A percentile compares a stretch with the other conserved stretches of the same genome.
Conservation (phyloP, 2,113 vertebrate species). For the Notarius lentiginosus region DNA sequence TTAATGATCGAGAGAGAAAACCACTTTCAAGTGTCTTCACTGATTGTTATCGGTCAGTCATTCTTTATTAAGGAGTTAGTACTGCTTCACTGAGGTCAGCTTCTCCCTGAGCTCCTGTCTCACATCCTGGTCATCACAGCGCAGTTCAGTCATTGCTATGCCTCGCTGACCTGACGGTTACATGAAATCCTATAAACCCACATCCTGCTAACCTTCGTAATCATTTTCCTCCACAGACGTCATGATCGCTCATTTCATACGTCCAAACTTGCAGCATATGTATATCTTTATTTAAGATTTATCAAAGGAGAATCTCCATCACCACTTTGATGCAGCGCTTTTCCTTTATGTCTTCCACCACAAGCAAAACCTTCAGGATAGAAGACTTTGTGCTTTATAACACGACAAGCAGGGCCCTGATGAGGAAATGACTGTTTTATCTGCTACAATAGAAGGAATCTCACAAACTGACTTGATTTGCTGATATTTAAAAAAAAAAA, state of each 20-base stretch:
- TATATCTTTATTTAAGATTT: neutral
- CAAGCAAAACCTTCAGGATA: neutral
- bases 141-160: neutral
- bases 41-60: neutral
- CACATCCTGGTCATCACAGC: neutral
- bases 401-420: neutral
- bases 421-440: neutral
- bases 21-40: neutral
- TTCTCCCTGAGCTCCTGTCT: slow-evolving; percentile 16
- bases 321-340: neutral
- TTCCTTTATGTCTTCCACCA: neutral
- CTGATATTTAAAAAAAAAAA: too few relatives aligned
- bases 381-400: neutral
- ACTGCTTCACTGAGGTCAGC: neutral
- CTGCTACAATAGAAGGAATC: neutral
- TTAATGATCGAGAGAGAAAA: neutral
- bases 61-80: neutral
- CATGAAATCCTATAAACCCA: slow-evolving; percentile 10
- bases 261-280: neutral
- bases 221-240: slow-evolving; percentile 5
- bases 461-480: neutral
- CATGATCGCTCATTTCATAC: neutral
- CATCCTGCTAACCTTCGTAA: neutral
- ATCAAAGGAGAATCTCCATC: neutral
- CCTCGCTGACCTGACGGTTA: slow-evolving; percentile 2